phyloP scores from a whole-genome alignment of 2,113 vertebrate species.

The Lasiurus borealis region DNA sequence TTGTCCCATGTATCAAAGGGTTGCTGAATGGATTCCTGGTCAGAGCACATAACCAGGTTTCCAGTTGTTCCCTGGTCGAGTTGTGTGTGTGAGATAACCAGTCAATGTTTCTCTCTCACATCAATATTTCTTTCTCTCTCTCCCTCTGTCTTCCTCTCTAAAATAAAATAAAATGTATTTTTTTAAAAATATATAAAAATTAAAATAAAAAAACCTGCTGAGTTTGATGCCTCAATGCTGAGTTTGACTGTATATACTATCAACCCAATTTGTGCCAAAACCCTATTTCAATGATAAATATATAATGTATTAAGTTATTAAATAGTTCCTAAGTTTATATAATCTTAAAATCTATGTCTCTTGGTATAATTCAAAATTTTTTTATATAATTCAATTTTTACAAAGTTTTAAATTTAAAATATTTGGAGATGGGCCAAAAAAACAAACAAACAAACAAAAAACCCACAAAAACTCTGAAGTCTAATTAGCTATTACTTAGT shows the following conservation, averaged over 20 bases:
- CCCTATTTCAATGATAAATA: neutral
- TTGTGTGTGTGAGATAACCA: too few relatives aligned
- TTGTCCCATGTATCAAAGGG: too few relatives aligned
- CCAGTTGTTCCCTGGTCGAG: neutral
- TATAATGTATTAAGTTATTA: neutral
- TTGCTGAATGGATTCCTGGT: neutral
- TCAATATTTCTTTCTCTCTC: neutral
- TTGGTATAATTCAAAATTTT: neutral
- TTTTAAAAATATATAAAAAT: neutral
- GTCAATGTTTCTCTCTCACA: neutral
- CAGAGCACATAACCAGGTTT: neutral
- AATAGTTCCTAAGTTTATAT: neutral
- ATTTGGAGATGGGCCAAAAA: neutral
- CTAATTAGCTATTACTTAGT: neutral
- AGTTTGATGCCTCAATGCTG: neutral
- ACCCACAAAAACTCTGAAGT: neutral
- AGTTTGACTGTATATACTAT: neutral
- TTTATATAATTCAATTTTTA: neutral
- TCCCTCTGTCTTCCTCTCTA: neutral
- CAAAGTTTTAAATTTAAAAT: neutral
- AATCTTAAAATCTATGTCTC: conserved; percentile 8
- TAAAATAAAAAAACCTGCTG: neutral
- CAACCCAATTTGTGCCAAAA: neutral
- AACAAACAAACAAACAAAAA: too few relatives aligned
- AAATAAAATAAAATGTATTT: neutral